These are phyloP conservation scores for Drymonia ruficornis DNA, from an alignment of 2,888 invertebrate species.

Conservation along the genomic window DNA sequence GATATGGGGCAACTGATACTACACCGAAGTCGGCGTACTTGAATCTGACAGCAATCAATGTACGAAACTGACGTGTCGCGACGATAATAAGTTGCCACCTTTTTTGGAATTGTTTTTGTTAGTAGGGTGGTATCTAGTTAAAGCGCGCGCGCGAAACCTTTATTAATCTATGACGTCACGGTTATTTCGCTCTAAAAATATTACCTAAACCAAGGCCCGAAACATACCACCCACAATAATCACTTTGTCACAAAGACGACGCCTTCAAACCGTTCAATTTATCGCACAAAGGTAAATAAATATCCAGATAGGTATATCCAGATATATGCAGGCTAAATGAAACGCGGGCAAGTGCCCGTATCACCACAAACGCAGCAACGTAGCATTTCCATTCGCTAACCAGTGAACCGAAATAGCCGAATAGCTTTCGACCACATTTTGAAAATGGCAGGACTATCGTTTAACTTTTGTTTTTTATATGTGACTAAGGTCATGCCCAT, in stretches of 20 bases:
- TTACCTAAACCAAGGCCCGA: background rate
- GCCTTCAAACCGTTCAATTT: conserved; percentile 31
- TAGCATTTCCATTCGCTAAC: conserved; percentile 37
- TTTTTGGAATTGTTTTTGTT: no score
- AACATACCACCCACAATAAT: conserved; percentile 15
- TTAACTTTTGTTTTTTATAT: conserved; percentile 11
- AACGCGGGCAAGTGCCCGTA: conserved; percentile 27
- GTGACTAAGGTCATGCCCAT: no score
- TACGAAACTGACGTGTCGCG: no score
- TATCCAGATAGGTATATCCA: conserved; percentile 24
- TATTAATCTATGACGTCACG: no score
- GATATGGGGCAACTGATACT: no score
- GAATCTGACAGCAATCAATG: no score
- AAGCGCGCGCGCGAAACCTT: no score
- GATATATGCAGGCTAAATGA: conserved; percentile 32
- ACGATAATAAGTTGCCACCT: no score
- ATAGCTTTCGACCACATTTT: conserved; percentile 36
- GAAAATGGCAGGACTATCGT: conserved; percentile 38
- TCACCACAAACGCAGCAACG: conserved; percentile 29
- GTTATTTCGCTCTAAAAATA: background rate
- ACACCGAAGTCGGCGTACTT: no score
- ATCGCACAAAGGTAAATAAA: conserved; percentile 41
- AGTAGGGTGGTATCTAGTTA: no score
- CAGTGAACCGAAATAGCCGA: conserved; percentile 34
- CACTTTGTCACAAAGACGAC: conserved; percentile 26